Percentiles rank a stretch among this genome's conserved stretches.
Conservation (phyloP, 2,113 vertebrate species). For the Anolis sagrei region DNA sequence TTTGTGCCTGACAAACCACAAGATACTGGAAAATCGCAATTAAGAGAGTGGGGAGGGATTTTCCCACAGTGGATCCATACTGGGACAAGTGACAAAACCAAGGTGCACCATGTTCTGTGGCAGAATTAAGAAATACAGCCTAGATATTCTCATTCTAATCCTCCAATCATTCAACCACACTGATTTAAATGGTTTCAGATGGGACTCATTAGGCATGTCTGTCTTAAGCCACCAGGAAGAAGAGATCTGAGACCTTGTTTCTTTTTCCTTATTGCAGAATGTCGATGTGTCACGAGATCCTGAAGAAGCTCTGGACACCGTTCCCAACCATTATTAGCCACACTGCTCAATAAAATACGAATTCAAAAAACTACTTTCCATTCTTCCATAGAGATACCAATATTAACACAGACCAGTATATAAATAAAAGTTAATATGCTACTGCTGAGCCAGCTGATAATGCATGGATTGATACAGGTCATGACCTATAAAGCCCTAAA, state of each 20-base stretch:
- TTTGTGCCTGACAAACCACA: not conserved
- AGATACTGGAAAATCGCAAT: not conserved
- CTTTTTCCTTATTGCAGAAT: constrained; percentile 71
- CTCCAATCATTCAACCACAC: not conserved
- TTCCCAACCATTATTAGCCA: constrained; percentile 72
- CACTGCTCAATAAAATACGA: not conserved
- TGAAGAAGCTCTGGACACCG: constrained; percentile 78
- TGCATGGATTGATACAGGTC: not conserved
- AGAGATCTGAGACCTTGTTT: not conserved
- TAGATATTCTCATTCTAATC: not conserved
- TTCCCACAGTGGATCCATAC: not conserved
- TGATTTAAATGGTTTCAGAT: not conserved
- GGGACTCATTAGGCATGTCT: not conserved
- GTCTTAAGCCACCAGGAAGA: not conserved
- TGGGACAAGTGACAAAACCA: not conserved
- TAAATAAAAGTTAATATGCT: not conserved
- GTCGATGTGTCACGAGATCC: constrained; percentile 83
- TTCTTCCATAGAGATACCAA: not conserved
- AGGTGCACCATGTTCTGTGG: not conserved
- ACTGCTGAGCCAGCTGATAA: not conserved
- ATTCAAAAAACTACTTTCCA: not conserved
- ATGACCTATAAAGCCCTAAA: too few relatives aligned
- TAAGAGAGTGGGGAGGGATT: not conserved
- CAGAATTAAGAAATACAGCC: too few relatives aligned
- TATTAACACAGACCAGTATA: not conserved